Evolutionary conservation across 1,140 invertebrate genomes (phyloP).

Genomic region (Drosophila pseudoananassae): DNA sequence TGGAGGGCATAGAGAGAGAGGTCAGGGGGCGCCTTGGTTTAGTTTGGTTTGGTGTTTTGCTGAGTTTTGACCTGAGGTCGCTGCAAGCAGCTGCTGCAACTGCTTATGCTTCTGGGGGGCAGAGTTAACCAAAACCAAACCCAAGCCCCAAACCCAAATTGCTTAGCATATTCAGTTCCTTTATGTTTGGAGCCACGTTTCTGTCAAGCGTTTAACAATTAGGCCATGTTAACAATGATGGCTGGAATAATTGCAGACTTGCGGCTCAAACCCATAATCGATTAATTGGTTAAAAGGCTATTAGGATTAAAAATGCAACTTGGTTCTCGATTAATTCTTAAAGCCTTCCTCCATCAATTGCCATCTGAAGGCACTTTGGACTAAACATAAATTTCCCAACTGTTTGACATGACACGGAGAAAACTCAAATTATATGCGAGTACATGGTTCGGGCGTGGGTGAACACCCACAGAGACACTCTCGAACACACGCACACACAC

Average conservation of each 20-base stretch:
- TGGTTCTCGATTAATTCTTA: not conserved
- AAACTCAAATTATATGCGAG: constrained; percentile 56
- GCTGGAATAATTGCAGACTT: not conserved
- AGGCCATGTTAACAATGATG: constrained; percentile 23
- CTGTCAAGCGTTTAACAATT: constrained; percentile 8
- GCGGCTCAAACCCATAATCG: no score
- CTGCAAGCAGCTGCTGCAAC: constrained; percentile 20
- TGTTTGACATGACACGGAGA: constrained; percentile 45
- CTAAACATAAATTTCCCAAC: constrained; percentile 48
- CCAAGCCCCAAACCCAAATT: constrained; percentile 28
- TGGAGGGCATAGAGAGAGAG: not conserved
- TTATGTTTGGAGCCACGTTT: not conserved
- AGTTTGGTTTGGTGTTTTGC: constrained; percentile 3
- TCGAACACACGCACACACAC: constrained; percentile 10
- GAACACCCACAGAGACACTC: constrained; percentile 6
- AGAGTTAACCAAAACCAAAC: not conserved
- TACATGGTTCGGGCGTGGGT: constrained; percentile 53
- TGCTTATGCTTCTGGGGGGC: not conserved
- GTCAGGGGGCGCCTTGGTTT: not conserved
- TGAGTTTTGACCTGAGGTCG: constrained; percentile 21
- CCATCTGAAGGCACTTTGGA: constrained; percentile 23
- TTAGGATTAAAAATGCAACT: no score
- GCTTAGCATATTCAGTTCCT: constrained; percentile 32
- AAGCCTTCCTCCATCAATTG: not conserved
- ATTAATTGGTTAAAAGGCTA: no score